Percentiles rank a stretch among this genome's conserved stretches.
phyloP scores from a whole-genome alignment of 2,113 vertebrate genomes.

The Opisthocomus hoazin region DNA sequence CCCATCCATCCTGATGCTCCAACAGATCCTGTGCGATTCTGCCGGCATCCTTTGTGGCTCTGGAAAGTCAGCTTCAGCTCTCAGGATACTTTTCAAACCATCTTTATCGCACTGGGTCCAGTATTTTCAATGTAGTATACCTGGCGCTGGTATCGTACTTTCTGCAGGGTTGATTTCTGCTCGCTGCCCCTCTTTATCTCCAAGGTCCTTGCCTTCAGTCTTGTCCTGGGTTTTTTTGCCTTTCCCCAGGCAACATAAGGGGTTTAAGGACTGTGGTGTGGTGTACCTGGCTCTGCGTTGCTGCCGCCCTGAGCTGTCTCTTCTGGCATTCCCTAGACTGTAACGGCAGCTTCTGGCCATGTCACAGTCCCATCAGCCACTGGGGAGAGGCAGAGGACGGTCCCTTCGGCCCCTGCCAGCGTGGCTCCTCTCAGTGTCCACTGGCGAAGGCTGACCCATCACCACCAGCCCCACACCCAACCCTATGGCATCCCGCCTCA shows the following conservation, averaged over 20 bases:
- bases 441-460: not conserved
- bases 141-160: rapidly evolving
- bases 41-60: rapidly evolving
- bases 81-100: not conserved
- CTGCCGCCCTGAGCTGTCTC: not conserved
- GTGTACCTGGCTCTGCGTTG: rapidly evolving
- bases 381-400: not conserved
- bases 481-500: not conserved
- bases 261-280: not conserved
- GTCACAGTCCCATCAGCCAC: rapidly evolving
- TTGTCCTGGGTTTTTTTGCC: not conserved
- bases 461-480: not conserved
- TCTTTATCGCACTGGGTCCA: not conserved
- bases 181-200: not conserved
- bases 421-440: rapidly evolving
- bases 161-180: not conserved
- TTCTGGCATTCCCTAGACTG: not conserved
- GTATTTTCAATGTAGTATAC: not conserved
- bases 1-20: not conserved
- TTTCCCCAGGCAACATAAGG: not conserved
- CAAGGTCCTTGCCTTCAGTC: not conserved
- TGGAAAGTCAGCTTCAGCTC: not conserved
- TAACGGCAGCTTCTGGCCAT: rapidly evolving
- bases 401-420: rapidly evolving
- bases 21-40: rapidly evolving